phyloP scores from a whole-genome alignment of 2,888 invertebrate species.

The Hypolimnas misippus region DNA sequence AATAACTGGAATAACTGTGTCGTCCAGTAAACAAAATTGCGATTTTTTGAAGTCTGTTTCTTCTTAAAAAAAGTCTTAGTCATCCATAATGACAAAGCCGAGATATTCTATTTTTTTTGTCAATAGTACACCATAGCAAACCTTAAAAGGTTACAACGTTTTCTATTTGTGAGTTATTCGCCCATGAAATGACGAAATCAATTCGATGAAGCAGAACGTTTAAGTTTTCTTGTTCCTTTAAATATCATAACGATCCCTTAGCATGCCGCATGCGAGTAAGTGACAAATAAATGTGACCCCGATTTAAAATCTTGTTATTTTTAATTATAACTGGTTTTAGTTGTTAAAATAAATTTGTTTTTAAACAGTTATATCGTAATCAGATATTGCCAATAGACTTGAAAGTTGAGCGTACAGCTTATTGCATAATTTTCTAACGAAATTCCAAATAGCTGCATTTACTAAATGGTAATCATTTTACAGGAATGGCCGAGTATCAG shows the following conservation, averaged over 20 bases:
- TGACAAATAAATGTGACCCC: constrained; percentile 18
- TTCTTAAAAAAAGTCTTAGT: no score
- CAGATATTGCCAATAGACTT: constrained; percentile 1
- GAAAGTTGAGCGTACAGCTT: constrained; percentile 9
- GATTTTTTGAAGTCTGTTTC: constrained; percentile 13
- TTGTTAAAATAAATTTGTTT: constrained; percentile 10
- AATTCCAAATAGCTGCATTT: constrained; percentile 13
- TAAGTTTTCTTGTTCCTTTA: background rate
- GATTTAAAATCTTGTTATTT: constrained; percentile 25
- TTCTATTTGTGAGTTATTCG: constrained; percentile 7
- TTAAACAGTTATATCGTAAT: constrained; percentile 12
- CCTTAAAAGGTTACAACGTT: constrained; percentile 1
- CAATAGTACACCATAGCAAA: no score
- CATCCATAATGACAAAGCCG: no score
- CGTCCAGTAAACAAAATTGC: no score
- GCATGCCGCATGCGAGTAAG: background rate
- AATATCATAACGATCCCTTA: constrained; percentile 8
- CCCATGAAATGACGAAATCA: constrained; percentile 8
- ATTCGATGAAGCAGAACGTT: background rate
- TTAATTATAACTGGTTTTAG: constrained; percentile 17
- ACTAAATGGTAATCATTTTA: constrained; percentile 12
- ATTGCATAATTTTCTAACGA: constrained; percentile 10
- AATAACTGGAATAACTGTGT: no score
- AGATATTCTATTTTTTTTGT: no score
- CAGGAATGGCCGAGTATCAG: constrained; percentile 78